phyloP scores from a whole-genome alignment of 1,140 invertebrate species.

The Eriocheir sinensis region DNA sequence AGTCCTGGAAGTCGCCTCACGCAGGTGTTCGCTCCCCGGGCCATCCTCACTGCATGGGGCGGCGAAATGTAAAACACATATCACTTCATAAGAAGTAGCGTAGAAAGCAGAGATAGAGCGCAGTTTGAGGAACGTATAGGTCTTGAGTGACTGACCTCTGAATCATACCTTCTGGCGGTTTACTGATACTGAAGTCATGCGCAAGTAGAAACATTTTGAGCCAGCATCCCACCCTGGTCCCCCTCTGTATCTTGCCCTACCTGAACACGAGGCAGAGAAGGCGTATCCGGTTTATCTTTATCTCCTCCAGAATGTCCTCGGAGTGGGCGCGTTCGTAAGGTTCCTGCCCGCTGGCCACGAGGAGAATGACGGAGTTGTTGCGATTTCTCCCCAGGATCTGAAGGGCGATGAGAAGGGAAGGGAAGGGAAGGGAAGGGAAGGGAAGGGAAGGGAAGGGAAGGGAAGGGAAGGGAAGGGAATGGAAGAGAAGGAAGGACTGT shows the following conservation, averaged over 20 bases:
- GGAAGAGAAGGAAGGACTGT: too few species aligned
- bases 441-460: neutral
- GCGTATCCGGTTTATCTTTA: neutral
- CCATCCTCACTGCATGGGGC: neutral
- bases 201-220: too few species aligned
- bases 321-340: neutral
- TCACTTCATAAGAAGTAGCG: too few species aligned
- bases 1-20: neutral
- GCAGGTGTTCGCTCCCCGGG: neutral
- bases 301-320: neutral
- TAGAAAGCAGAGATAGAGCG: too few species aligned
- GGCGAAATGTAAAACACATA: too few species aligned
- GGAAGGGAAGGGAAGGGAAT: neutral
- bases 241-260: too few species aligned
- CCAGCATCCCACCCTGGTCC: too few species aligned
- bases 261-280: neutral
- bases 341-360: neutral
- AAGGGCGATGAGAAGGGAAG: neutral
- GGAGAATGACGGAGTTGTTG: neutral
- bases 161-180: too few species aligned
- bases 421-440: neutral
- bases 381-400: neutral
- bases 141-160: too few species aligned
- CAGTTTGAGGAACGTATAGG: too few species aligned
- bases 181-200: too few species aligned